These are phyloP conservation scores for Cydia amplana DNA, from an alignment of 1,140 invertebrate species.

Conservation along the genomic window DNA sequence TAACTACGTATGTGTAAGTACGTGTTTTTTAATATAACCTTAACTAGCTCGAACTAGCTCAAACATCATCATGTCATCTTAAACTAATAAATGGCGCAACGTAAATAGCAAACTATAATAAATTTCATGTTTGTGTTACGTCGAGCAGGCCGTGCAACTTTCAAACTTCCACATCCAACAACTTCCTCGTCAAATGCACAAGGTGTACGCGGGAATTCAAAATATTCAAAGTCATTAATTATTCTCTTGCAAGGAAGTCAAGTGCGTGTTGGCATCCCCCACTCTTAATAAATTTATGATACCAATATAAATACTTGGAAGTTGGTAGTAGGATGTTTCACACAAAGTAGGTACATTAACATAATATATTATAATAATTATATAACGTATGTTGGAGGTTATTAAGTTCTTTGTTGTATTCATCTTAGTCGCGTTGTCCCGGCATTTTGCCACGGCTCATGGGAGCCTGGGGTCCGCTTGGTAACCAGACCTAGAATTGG, in stretches of 20 bases:
- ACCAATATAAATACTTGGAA: constrained; percentile 73
- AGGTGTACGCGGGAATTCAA: constrained; percentile 61
- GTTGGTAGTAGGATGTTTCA: constrained; percentile 40
- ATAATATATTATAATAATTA: neutral
- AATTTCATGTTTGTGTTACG: constrained; percentile 8
- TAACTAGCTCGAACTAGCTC: too few species aligned
- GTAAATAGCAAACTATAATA: constrained; percentile 11
- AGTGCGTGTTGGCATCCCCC: constrained; percentile 58
- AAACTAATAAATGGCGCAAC: neutral
- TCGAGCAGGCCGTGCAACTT: neutral
- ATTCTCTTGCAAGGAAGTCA: constrained; percentile 52
- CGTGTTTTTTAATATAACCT: too few species aligned
- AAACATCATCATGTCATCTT: neutral
- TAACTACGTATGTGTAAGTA: too few species aligned
- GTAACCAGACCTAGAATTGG: too few species aligned
- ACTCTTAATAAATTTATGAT: constrained; percentile 76
- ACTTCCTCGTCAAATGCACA: constrained; percentile 48
- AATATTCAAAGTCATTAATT: constrained; percentile 70
- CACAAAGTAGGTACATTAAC: neutral
- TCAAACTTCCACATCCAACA: constrained; percentile 36
- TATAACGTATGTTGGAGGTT: neutral
- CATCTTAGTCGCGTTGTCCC: too few species aligned
- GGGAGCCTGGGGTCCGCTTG: too few species aligned
- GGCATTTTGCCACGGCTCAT: too few species aligned
- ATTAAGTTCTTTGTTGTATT: neutral